These are phyloP conservation scores for Aphelinus certus DNA, from an alignment of 1,140 invertebrate genomes.

Conservation along the genomic window DNA sequence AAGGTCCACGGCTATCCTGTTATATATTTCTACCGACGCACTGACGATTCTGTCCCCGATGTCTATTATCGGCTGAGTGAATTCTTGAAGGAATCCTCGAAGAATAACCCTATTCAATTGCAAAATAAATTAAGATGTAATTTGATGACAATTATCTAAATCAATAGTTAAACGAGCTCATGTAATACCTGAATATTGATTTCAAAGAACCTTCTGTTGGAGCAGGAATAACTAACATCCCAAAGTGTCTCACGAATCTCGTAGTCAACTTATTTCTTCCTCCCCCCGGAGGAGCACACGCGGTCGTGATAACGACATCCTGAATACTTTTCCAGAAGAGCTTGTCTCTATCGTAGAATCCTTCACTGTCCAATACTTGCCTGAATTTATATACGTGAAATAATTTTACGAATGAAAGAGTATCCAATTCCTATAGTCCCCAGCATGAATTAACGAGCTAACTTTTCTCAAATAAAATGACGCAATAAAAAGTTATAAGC, in stretches of 20 bases:
- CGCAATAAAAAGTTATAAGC: too few species aligned
- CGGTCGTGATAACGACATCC: conserved; percentile 82
- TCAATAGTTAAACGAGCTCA: too few species aligned
- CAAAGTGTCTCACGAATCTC: conserved; percentile 87
- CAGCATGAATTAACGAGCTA: too few species aligned
- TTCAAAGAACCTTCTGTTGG: conserved; percentile 80
- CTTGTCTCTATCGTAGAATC: conserved; percentile 86
- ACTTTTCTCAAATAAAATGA: too few species aligned
- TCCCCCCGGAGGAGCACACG: conserved; percentile 89
- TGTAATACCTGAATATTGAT: conserved; percentile 77
- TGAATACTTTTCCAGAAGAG: conserved; percentile 87
- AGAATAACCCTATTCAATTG: conserved; percentile 69
- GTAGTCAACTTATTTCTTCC: conserved; percentile 86
- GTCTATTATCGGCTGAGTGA: conserved; percentile 75
- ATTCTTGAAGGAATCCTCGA: conserved; percentile 80
- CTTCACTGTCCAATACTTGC: conserved; percentile 84
- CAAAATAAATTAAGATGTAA: too few species aligned
- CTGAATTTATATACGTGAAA: conserved; percentile 56
- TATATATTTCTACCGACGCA: conserved; percentile 83
- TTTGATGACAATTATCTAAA: too few species aligned
- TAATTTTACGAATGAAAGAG: not conserved
- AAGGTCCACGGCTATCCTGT: conserved; percentile 79
- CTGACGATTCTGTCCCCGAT: conserved; percentile 78
- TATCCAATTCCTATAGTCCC: too few species aligned
- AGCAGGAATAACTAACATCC: conserved; percentile 78